Evolutionary conservation across 1,140 invertebrate species (phyloP).

Genomic region (Nephotettix cincticeps): DNA sequence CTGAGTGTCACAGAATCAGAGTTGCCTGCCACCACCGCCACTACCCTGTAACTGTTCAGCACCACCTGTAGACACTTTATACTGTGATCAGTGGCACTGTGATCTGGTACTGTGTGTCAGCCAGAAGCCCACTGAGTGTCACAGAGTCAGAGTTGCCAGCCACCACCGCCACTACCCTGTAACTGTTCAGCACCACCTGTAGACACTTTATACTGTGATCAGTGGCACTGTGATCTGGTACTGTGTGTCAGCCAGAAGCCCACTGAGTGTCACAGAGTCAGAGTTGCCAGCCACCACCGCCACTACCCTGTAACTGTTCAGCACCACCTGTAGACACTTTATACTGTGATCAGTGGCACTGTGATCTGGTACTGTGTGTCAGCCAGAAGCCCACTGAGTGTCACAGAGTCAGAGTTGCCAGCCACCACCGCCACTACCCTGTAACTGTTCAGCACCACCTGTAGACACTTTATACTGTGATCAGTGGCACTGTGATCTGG

Average conservation of each 20-base stretch:
- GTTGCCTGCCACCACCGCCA: slow-evolving; percentile 81
- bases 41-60: slow-evolving; percentile 80
- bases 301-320: slow-evolving; percentile 83
- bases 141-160: slow-evolving; percentile 82
- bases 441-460: slow-evolving; percentile 63
- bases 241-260: slow-evolving; percentile 78
- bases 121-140: slow-evolving; percentile 71
- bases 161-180: slow-evolving; percentile 84
- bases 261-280: slow-evolving; percentile 75
- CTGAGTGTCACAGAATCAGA: slow-evolving; percentile 79
- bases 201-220: no score
- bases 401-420: slow-evolving; percentile 80
- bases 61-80: slow-evolving; percentile 1
- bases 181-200: slow-evolving; percentile 57
- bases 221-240: slow-evolving; percentile 80
- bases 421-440: slow-evolving; percentile 84
- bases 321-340: not conserved
- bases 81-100: no score
- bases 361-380: slow-evolving; percentile 83
- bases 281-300: slow-evolving; percentile 82
- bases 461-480: not conserved
- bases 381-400: slow-evolving; percentile 72
- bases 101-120: slow-evolving; percentile 84
- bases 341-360: no score
- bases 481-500: slow-evolving; percentile 75